phyloP scores from a whole-genome alignment of 1,140 invertebrate species.

The Ectropis grisescens region DNA sequence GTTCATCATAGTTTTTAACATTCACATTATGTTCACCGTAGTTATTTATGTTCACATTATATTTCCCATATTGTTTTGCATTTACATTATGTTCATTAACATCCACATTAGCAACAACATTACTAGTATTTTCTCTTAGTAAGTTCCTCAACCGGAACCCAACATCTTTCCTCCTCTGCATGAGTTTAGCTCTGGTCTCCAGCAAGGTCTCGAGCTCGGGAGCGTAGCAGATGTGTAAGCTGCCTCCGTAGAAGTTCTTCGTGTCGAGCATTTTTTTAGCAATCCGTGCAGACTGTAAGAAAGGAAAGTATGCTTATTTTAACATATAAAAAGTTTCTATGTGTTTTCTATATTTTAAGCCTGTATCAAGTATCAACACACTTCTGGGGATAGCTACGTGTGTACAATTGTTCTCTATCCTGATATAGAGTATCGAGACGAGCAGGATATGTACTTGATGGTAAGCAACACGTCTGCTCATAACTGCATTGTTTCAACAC shows the following conservation, averaged over 20 bases:
- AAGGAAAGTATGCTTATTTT: too few relatives aligned
- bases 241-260: conserved; percentile 87
- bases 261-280: conserved; percentile 88
- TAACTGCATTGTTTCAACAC: too few relatives aligned
- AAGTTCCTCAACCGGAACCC: conserved; percentile 31
- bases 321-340: too few relatives aligned
- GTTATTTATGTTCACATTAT: background rate
- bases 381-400: too few relatives aligned
- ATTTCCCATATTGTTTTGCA: background rate
- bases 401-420: too few relatives aligned
- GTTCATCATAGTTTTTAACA: too few relatives aligned
- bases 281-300: conserved; percentile 77
- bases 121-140: conserved; percentile 6
- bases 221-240: conserved; percentile 90
- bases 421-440: too few relatives aligned
- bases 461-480: too few relatives aligned
- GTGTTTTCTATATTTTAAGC: too few relatives aligned
- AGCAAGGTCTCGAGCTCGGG: conserved; percentile 86
- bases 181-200: conserved; percentile 83
- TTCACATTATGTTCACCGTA: too few relatives aligned
- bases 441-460: too few relatives aligned
- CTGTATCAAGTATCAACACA: too few relatives aligned
- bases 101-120: background rate
- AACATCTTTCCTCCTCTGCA: conserved; percentile 77
- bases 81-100: background rate